Evolutionary conservation across 64 coral and sea anemone species (phyloP), one percentile per base, ranked within the genome.

Genomic region (Stichodactyla helianthus): DNA sequence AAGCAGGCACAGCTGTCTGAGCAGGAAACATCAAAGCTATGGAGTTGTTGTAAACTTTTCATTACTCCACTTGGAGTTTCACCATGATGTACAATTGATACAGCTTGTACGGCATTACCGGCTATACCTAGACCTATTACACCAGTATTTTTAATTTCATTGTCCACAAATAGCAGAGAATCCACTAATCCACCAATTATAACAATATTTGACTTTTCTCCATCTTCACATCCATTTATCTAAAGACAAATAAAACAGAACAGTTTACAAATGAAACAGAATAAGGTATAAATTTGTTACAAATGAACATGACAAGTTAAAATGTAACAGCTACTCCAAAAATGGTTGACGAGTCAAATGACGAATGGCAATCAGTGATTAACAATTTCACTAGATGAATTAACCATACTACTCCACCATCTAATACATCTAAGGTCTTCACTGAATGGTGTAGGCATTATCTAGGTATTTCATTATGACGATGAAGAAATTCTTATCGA

Each of bases 171-270:
- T 77, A 96, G 77, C 51, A 96, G 82, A 22, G 94, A 96, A 22
- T 96, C 94, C 12, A 93, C 91, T 82, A 96, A 87, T 55, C 94
- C 94, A 84, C 94, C 94, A 85, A 96, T 92, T 44, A 96, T 87
- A 9, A 96, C 94, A 56, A 96, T 91, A 22, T 93, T 92, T 67
- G 94, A 96, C 26, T 96, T 96, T 55, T 86, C 84, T 22, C 88
- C 88, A 53, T 87, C 93, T n/a, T 93, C 91, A 76, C 14, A 58
- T 7, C 83, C 59, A 63, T 84, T 84, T 57, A 92, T 89, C 94
- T 96, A 87, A 62, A 84, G 22, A 28, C 84, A 77, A 22, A 44
- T 59, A 23, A 71, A 28, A 71, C 25, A 71, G 12, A 18, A 17
- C 18, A 31, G 28, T 31, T 31, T 31, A 31, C 28, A 31, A 44